Percentiles rank a stretch among this genome's conserved stretches.
Conservation (phyloP, 2,888 invertebrate genomes). For the Eretmocerus hayati region DNA sequence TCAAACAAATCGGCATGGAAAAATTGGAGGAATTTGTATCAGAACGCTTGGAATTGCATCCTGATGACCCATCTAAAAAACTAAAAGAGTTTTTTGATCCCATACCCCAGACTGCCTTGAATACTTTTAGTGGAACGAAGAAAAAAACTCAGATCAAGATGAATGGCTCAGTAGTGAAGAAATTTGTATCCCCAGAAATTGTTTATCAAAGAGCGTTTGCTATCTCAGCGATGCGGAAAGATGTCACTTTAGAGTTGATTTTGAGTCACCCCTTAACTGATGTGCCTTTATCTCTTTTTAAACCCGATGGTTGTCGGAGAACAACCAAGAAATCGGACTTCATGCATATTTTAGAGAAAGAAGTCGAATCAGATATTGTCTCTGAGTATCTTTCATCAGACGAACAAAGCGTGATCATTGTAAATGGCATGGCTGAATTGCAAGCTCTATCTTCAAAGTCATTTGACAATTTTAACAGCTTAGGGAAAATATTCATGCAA, state of each 20-base stretch:
- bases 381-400: not conserved
- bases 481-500: not conserved
- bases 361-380: not conserved
- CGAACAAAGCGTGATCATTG: not conserved
- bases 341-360: conserved; percentile 1
- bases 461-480: not conserved
- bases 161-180: not conserved
- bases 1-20: not conserved
- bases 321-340: conserved; percentile 4
- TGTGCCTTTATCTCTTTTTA: not conserved
- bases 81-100: not conserved
- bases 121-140: not conserved
- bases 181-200: not conserved
- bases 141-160: not conserved
- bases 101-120: not conserved
- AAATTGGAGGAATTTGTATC: not conserved
- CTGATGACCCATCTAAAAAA: not conserved
- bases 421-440: conserved; percentile 5
- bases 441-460: not conserved
- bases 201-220: conserved; percentile 7
- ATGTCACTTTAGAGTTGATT: conserved; percentile 1
- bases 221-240: not conserved
- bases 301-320: conserved; percentile 1
- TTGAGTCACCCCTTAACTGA: not conserved
- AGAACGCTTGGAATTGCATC: not conserved